Evolutionary conservation across 2,888 invertebrate genomes (phyloP), one percentile per base, ranked within the genome.

Genomic region (Acanthosepion esculentum): DNA sequence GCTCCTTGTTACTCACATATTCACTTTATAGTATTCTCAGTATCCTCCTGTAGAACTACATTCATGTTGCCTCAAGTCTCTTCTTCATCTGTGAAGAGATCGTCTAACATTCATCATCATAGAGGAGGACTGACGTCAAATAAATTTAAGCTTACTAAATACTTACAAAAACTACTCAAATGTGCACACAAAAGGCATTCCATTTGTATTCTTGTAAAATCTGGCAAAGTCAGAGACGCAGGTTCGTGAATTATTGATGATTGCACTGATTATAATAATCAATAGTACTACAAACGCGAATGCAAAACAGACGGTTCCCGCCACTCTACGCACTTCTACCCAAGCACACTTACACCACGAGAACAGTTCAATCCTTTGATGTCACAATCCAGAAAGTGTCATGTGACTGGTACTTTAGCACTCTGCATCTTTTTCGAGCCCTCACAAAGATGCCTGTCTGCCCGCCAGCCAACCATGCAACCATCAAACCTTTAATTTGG

Each of bases 371-470:
- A n/a, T 78, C 78, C 78, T 78, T 78, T 78, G 78, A 78, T 78
- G 78, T 78, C 78, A 78, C 29, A 78, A 78, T 78, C 78, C 78
- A 78, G 78, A 78, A n/a, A 78, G 78, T 78, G 78, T 29, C 64
- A 64, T 12, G 64, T 64, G 64, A 64, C 29, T 64, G 12, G 64
- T 64, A 64, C 64, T 64, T 78, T 78, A 7, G 29, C 29, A 78
- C 78, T 29, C n/a, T 29, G 5, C n/a, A 29, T 78, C n/a, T 78
- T 78, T 78, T 78, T 78, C 78, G 78, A n/a, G 78, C 29, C 10
- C 29, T 78, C n/a, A 29, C 29, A n/a, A 78, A 29, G n/a, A 78
- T 7, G n/a, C 78, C n/a, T 10, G n/a, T 78, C 78, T 78, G 78
- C 78, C 78, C 78, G 78, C 29, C n/a, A 78, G n/a, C n/a, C 29